Base-by-base conservation (phyloP, 2,888 invertebrate genomes). In the Blera fallax region DNA sequence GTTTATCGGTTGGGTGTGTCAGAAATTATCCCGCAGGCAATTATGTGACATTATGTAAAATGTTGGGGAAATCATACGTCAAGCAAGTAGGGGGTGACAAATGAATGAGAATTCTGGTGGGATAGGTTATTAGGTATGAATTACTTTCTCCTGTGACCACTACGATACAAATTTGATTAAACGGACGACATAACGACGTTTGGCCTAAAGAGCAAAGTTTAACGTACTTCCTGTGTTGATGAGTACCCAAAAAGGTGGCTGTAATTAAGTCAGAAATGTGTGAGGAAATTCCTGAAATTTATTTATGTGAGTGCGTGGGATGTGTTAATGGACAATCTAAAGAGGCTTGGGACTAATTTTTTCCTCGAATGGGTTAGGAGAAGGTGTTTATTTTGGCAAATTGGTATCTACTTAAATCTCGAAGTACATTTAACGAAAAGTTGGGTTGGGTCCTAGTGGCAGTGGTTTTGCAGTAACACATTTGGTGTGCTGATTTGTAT, bases 141-240 rank as follows among this genome's bases (percentile, higher is more conserved):
- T 65, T 34, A 34, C n/a, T 7, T 27, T 45, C 4, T 45, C 1
- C 8, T 11, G n/a, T n/a, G 34, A 50, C 40, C 58, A 40, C 24
- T 40, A 32, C 3, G 48, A 56, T 14, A 56, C 29, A 64, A 37
- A 43, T 65, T 79, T 73, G 45, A 60, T 58, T 45, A 69, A 70
- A 70, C 14, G 54, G 34, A 34, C 56, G 52, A 62, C 24, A 16
- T n/a, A 70, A 43, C 34, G 43, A 24, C 43, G 70, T 48, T 40
- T 27, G 40, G 24, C 56, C 52, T 65, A 34, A 52, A 11, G 50
- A 60, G 50, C 14, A n/a, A 1, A 43, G 32, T 80, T 40, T 32
- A 45, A 40, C 56, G 32, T 45, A 21, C 18, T 27, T 65, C 14
- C 8, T 52, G 24, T 65, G n/a, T 5, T 18, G 43, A 70, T 18